These are phyloP conservation scores for Mercenaria mercenaria DNA, from an alignment of 1,140 invertebrate genomes.

Conservation along the genomic window DNA sequence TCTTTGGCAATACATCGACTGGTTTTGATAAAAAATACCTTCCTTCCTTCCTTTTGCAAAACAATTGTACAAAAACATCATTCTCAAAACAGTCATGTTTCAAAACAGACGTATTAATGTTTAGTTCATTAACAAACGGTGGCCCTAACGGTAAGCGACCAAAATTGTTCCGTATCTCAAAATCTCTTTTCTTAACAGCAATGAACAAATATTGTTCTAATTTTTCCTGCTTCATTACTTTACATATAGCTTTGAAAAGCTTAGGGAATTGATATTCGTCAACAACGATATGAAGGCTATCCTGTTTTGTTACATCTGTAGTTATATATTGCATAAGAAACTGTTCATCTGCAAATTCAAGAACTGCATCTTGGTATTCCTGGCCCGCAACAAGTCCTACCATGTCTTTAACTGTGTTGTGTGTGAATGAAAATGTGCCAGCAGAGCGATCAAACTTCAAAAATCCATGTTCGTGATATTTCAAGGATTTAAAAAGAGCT, in stretches of 20 bases:
- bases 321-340: conserved; percentile 14
- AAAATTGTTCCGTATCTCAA: neutral
- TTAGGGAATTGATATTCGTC: neutral
- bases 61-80: neutral
- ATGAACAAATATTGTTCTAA: too few relatives aligned
- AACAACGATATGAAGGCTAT: neutral
- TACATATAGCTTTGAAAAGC: neutral
- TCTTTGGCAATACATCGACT: neutral
- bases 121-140: neutral
- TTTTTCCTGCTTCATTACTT: neutral
- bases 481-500: neutral
- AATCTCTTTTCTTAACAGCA: neutral
- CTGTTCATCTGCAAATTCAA: neutral
- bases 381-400: conserved; percentile 37
- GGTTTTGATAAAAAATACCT: neutral
- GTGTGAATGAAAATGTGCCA: conserved; percentile 15
- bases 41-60: neutral
- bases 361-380: neutral
- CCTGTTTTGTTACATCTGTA: neutral
- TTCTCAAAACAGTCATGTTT: neutral
- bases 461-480: neutral
- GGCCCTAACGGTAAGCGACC: neutral
- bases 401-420: conserved; percentile 14
- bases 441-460: neutral
- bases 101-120: neutral